phyloP scores from a whole-genome alignment of 2,113 vertebrate genomes.

The Proteles cristata region DNA sequence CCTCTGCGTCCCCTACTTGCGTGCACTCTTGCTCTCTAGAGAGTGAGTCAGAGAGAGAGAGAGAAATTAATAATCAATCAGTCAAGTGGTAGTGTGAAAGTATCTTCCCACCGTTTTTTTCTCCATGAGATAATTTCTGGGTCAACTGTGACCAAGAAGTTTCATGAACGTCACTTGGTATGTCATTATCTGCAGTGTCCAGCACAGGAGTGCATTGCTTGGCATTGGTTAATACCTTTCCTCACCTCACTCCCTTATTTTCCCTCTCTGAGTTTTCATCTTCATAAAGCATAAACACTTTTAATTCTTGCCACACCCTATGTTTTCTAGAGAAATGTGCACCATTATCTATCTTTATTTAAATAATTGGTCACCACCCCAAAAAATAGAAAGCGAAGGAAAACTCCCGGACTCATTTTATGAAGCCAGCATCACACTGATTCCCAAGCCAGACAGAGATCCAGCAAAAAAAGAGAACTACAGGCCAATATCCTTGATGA shows the following conservation, averaged over 20 bases:
- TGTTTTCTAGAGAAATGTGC: not conserved
- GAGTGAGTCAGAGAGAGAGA: too few species aligned
- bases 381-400: too few species aligned
- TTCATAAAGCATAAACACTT: not conserved
- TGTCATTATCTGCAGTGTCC: fast-evolving
- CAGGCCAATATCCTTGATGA: too few species aligned
- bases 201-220: not conserved
- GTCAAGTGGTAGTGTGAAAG: not conserved
- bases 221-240: not conserved
- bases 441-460: too few species aligned
- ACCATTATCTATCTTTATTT: not conserved
- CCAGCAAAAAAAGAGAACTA: too few species aligned
- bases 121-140: not conserved
- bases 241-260: not conserved
- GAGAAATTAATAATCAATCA: too few species aligned
- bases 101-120: not conserved
- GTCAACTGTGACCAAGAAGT: not conserved
- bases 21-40: too few species aligned
- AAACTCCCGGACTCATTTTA: too few species aligned
- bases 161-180: not conserved
- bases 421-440: too few species aligned
- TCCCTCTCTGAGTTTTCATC: not conserved
- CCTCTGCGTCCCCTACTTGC: too few species aligned
- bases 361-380: not conserved
- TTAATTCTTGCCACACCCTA: not conserved